These are phyloP conservation scores for Montipora capricornis DNA, from an alignment of 64 coral and sea anemone genomes.

Conservation along the genomic window DNA sequence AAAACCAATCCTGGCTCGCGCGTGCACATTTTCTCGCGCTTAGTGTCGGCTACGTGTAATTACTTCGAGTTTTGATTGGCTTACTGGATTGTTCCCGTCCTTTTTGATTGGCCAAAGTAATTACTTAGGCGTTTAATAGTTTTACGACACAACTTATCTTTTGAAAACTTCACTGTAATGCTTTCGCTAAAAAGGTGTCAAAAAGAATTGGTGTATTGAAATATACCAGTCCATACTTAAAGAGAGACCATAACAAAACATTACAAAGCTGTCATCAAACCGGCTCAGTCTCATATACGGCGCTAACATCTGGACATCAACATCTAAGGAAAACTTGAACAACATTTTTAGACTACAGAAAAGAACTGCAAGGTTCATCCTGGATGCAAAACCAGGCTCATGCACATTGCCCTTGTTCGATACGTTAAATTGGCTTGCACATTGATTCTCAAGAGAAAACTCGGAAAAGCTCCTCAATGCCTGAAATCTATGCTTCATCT, in stretches of 20 bases:
- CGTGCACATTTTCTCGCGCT: no score
- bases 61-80: no score
- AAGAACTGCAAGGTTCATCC: slow-evolving; percentile 44
- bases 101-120: no score
- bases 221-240: slow-evolving; percentile 7
- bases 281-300: slow-evolving; percentile 3
- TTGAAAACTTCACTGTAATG: slow-evolving; percentile 4
- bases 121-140: no score
- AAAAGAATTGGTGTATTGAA: slow-evolving; percentile 46
- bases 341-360: slow-evolving; percentile 51
- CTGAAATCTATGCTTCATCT: not conserved
- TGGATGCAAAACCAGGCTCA: slow-evolving; percentile 1
- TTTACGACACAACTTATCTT: not conserved
- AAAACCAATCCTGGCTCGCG: no score
- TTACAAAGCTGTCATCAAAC: slow-evolving; percentile 43
- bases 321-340: slow-evolving; percentile 22
- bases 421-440: slow-evolving; percentile 3
- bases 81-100: no score
- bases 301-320: slow-evolving; percentile 9
- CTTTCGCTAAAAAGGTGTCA: slow-evolving; percentile 11
- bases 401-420: not conserved
- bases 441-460: no score
- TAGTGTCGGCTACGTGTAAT: no score
- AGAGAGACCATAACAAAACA: not conserved
- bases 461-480: not conserved